Percentiles rank a stretch among this genome's conserved stretches.
Conservation (phyloP, 2,888 invertebrate species). For the Phyto melanocephala region DNA sequence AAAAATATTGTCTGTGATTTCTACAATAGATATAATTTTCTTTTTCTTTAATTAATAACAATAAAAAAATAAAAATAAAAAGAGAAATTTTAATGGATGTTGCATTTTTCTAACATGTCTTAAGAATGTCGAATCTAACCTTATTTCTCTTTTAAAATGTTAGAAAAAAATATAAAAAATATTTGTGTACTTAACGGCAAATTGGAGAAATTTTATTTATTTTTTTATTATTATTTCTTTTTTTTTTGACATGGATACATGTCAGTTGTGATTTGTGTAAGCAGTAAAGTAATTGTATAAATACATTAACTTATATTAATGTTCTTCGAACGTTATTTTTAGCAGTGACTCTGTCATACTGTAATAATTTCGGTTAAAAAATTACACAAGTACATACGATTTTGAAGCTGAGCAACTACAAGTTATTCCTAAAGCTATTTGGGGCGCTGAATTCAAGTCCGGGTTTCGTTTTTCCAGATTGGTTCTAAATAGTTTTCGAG, state of each 20-base stretch:
- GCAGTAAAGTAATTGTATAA: background rate
- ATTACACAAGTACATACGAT: too few relatives aligned
- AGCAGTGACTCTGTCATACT: too few relatives aligned
- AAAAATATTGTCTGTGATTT: conserved; percentile 27
- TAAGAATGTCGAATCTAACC: conserved; percentile 46
- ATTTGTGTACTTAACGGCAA: background rate
- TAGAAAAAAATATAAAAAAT: background rate
- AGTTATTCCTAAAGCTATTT: too few relatives aligned
- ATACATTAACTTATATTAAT: too few relatives aligned
- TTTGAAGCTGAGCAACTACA: too few relatives aligned
- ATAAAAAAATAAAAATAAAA: too few relatives aligned
- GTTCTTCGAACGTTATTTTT: too few relatives aligned
- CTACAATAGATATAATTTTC: conserved; percentile 39
- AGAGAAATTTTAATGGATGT: conserved; percentile 63
- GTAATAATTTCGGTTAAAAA: too few relatives aligned
- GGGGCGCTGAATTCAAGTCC: too few relatives aligned
- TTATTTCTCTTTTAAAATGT: conserved; percentile 9
- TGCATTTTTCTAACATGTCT: conserved; percentile 48
- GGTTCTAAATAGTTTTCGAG: too few relatives aligned
- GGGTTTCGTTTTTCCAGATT: too few relatives aligned
- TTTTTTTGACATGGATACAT: background rate
- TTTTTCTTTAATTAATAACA: conserved; percentile 58
- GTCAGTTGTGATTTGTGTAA: background rate
- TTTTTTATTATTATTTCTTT: too few relatives aligned
- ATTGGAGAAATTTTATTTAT: conserved; percentile 54